Percentiles rank a stretch among this genome's conserved stretches.
These are phyloP conservation scores for Microctenopoma stevenorrisi DNA, from an alignment of 2,797 vertebrate genomes.

Conservation along the genomic window DNA sequence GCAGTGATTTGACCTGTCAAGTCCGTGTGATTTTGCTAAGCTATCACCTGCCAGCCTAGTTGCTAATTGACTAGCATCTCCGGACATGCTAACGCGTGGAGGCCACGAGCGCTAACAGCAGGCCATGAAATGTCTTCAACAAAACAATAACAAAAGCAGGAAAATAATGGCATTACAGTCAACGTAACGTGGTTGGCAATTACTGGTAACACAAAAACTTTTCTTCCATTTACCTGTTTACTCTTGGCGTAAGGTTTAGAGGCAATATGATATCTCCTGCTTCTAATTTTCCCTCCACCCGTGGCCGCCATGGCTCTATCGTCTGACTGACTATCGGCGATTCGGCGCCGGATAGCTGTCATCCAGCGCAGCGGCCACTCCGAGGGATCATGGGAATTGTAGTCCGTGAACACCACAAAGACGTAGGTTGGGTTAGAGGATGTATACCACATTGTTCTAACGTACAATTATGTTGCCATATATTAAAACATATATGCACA, in stretches of 20 bases:
- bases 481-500: no score
- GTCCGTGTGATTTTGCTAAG: conserved; percentile 41
- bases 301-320: conserved; percentile 87
- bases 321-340: conserved; percentile 79
- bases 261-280: conserved; percentile 86
- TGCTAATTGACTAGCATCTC: conserved; percentile 63
- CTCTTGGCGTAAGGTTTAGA: conserved; percentile 88
- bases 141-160: conserved; percentile 77
- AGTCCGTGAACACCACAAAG: conserved; percentile 66
- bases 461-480: not conserved
- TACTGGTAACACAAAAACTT: conserved; percentile 4
- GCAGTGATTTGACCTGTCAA: conserved; percentile 63
- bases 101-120: conserved; percentile 80
- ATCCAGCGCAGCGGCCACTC: conserved; percentile 65
- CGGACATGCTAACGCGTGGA: conserved; percentile 78
- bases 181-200: not conserved
- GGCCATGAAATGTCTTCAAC: conserved; percentile 83
- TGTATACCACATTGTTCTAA: not conserved
- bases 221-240: conserved; percentile 81
- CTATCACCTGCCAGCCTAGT: conserved; percentile 13
- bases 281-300: conserved; percentile 91
- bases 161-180: conserved; percentile 27
- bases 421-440: not conserved
- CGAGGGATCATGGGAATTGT: conserved; percentile 75
- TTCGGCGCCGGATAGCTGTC: conserved; percentile 85